Percentiles rank a stretch among this genome's conserved stretches.
Conservation (phyloP, 2,113 vertebrate species). For the Colistium nudipinnis region DNA sequence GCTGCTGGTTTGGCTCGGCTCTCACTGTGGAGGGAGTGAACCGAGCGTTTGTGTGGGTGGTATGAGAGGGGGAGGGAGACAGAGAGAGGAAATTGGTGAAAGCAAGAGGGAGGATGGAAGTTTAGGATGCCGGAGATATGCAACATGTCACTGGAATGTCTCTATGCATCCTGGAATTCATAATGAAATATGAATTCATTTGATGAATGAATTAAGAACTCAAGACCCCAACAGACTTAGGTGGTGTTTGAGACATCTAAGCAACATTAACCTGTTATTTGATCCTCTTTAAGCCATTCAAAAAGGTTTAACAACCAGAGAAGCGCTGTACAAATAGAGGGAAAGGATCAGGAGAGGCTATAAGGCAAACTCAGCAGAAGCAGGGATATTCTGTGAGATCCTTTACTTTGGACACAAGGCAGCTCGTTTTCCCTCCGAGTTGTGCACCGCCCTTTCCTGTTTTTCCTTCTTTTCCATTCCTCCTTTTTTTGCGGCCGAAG, state of each 20-base stretch:
- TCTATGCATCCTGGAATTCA: conserved; percentile 15
- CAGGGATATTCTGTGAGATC: conserved; percentile 22
- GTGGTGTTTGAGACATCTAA: not conserved
- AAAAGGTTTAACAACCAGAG: not conserved
- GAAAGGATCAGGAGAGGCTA: conserved; percentile 7
- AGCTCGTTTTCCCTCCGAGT: conserved; percentile 28
- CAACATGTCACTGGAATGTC: conserved; percentile 10
- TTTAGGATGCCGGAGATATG: conserved; percentile 42
- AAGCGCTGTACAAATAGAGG: not conserved
- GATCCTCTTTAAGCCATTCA: not conserved
- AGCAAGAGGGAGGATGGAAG: conserved; percentile 38
- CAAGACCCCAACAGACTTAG: not conserved
- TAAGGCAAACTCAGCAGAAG: conserved; percentile 28
- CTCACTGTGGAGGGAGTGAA: conserved; percentile 42
- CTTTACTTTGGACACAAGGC: conserved; percentile 31
- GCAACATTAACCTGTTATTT: not conserved
- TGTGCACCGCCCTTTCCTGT: conserved; percentile 73
- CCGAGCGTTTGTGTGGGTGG: conserved; percentile 52
- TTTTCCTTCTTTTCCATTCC: conserved; percentile 73
- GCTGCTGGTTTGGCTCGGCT: conserved; percentile 42
- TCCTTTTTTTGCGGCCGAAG: conserved; percentile 49
- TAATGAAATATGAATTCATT: conserved; percentile 19
- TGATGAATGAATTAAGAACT: too few species aligned
- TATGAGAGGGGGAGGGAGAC: conserved; percentile 22
- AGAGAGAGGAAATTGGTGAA: conserved; percentile 9